Percentiles rank a stretch among this genome's conserved stretches.
These are phyloP conservation scores for Contarinia nasturtii DNA, from an alignment of 1,140 invertebrate species.

Conservation along the genomic window DNA sequence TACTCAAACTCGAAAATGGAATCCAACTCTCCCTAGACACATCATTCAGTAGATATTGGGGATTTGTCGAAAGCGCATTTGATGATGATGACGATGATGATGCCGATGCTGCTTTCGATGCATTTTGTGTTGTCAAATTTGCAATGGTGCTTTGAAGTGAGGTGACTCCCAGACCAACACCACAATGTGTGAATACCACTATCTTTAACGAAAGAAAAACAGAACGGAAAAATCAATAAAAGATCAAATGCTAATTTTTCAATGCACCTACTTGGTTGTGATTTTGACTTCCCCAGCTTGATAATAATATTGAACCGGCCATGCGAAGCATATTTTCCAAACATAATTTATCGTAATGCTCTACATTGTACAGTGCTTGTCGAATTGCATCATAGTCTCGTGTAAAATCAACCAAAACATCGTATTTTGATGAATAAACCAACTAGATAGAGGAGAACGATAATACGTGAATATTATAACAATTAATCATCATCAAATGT, in stretches of 20 bases:
- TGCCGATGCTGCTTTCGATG: neutral
- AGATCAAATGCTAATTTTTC: neutral
- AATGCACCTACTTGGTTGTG: constrained; percentile 8
- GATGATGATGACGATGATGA: constrained; percentile 5
- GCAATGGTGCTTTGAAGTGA: constrained; percentile 13
- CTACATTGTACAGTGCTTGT: constrained; percentile 15
- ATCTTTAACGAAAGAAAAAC: constrained; percentile 3
- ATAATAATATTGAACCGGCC: constrained; percentile 11
- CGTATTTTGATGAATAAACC: constrained; percentile 59
- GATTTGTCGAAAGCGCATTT: too few species aligned
- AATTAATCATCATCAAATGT: neutral
- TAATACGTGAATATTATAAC: too few species aligned
- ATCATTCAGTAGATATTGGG: too few species aligned
- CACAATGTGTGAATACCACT: constrained; percentile 19
- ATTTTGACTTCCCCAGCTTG: constrained; percentile 19
- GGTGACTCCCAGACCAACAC: constrained; percentile 18
- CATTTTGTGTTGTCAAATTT: constrained; percentile 2
- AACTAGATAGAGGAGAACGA: constrained; percentile 25
- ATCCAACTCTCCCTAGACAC: constrained; percentile 32
- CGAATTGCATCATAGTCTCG: constrained; percentile 20
- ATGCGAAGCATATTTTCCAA: constrained; percentile 15
- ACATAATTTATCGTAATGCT: constrained; percentile 15
- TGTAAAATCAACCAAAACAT: constrained; percentile 27
- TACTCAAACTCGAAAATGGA: constrained; percentile 55
- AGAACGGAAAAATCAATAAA: neutral